Evolutionary conservation across 2,113 vertebrate genomes (phyloP), one percentile per base, ranked within the genome.

Genomic region (Limnothrissa miodon): DNA sequence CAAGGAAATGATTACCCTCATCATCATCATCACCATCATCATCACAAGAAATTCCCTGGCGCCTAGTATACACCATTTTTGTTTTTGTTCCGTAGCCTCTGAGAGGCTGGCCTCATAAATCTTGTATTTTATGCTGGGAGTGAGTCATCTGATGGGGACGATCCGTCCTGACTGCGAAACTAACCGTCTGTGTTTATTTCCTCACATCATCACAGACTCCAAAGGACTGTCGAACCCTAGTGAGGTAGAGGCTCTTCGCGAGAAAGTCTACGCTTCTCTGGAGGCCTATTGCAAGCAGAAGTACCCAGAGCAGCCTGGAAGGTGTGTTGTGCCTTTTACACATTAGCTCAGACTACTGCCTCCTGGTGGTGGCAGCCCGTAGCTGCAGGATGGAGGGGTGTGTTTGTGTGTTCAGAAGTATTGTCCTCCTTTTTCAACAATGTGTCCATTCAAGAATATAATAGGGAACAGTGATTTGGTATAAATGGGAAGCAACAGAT

Each of bases 241-340:
- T 0, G 98, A 99, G 85, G 98, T 99, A 56, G 98, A 99, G 89
- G 96, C 97, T 0, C 92, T 99, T 70, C 93, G 98, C 85, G 98
- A 99, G 95, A 99, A 99, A 89, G 98, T 99, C 70, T 99, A 99
- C 0, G 98, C 98, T 0, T 99, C 98, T 0, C 94, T 99, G 91
- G 98, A 99, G 93, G 97, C 98, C 0, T 99, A 99, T 90, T 99
- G 98, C 94, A 99, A 99, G 93, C 98, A 99, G 89, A 99, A 99
- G 92, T 99, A 99, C 92, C 98, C 98, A 0, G 98, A 99, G 88
- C 98, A 99, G 95, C 98, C 98, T 0, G 98, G 98, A 78, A 97
- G 98, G 98, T 99, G 86, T 74, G 59, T 44, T 21, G 78, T 82
- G 45, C 85, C 81, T 80, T 36, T 4, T 70, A 19, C 62, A 36